phyloP scores from a whole-genome alignment of 2,797 vertebrate species.

The Thunnus albacares region DNA sequence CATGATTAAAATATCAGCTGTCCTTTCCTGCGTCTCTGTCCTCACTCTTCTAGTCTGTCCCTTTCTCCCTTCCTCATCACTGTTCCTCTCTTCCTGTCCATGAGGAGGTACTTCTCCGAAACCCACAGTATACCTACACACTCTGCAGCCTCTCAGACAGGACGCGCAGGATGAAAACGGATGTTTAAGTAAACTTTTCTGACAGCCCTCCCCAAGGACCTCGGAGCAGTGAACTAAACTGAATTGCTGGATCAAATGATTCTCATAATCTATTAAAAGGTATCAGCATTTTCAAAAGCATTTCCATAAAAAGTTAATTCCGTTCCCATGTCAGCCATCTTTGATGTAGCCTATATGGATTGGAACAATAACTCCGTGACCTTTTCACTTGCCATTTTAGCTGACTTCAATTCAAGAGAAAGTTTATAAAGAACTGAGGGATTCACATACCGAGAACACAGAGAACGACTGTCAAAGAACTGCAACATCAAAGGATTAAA shows the following conservation, averaged over 20 bases:
- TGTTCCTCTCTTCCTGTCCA: conserved; percentile 27
- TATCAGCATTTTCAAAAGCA: conserved; percentile 61
- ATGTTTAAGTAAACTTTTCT: conserved; percentile 63
- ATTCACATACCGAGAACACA: conserved; percentile 29
- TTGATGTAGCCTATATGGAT: conserved; percentile 52
- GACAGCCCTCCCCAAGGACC: conserved; percentile 60
- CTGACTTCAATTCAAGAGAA: conserved; percentile 47
- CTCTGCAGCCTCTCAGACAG: conserved; percentile 10
- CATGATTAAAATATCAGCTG: conserved; percentile 83
- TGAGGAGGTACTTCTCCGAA: conserved; percentile 38
- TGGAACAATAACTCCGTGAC: conserved; percentile 58
- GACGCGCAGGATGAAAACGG: conserved; percentile 34
- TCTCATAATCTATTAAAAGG: conserved; percentile 71
- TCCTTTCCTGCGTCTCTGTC: conserved; percentile 61
- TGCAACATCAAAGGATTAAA: conserved; percentile 57
- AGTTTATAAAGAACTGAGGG: conserved; percentile 54
- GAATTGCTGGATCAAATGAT: conserved; percentile 67
- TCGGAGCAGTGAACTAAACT: conserved; percentile 36
- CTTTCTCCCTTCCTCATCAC: conserved; percentile 17
- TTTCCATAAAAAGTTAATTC: conserved; percentile 66
- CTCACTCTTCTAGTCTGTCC: conserved; percentile 33
- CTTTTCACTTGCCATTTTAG: conserved; percentile 66
- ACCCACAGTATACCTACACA: conserved; percentile 20
- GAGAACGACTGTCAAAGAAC: conserved; percentile 50
- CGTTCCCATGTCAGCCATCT: conserved; percentile 53